A percentile compares a stretch with the other conserved stretches of the same genome.
Conservation (phyloP, 2,113 vertebrate species). For the Aspiorhynchus laticeps region DNA sequence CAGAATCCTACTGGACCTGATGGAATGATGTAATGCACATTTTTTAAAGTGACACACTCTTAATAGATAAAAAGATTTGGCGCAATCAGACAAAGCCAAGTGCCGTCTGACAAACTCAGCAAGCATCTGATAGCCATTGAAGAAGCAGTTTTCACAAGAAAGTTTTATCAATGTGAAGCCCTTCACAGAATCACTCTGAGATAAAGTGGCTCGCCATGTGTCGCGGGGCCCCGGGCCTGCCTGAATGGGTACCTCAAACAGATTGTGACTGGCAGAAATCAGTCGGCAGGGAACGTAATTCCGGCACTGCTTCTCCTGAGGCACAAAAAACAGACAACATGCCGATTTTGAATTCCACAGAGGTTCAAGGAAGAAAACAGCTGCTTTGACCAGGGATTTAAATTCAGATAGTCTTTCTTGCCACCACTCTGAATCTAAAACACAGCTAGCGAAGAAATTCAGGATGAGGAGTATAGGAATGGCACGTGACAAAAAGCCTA, state of each 20-base stretch:
- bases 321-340: constrained; percentile 49
- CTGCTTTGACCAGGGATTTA: constrained; percentile 35
- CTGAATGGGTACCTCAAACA: constrained; percentile 52
- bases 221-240: constrained; percentile 46
- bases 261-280: constrained; percentile 69
- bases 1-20: neutral
- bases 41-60: neutral
- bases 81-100: constrained; percentile 5
- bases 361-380: constrained; percentile 61
- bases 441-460: constrained; percentile 9
- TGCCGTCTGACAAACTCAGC: neutral
- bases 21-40: neutral
- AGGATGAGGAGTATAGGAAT: neutral
- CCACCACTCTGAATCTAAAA: constrained; percentile 8
- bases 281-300: constrained; percentile 63
- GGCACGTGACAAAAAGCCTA: neutral
- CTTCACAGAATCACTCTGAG: constrained; percentile 20
- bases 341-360: constrained; percentile 63
- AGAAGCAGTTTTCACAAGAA: constrained; percentile 2
- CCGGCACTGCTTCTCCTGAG: constrained; percentile 55
- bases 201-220: constrained; percentile 23
- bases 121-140: neutral
- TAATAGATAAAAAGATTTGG: neutral
- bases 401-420: constrained; percentile 28
- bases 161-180: constrained; percentile 26